Conservation (phyloP, 2,113 vertebrate species). For the Cynocephalus volans region DNA sequence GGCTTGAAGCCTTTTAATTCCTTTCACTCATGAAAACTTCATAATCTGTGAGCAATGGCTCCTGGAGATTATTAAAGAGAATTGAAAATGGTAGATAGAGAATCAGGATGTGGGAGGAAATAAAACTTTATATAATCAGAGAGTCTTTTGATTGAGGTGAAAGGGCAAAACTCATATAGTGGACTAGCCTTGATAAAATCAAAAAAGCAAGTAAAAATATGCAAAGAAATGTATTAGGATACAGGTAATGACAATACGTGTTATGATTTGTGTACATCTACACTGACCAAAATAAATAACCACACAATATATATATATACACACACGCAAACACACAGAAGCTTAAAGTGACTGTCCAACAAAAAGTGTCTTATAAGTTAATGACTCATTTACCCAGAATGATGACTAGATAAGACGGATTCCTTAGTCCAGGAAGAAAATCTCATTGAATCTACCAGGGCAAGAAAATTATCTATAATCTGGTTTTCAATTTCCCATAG, state of each 20-base stretch:
- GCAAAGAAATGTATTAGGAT: background rate
- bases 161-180: slow-evolving; percentile 3
- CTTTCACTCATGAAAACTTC: slow-evolving; percentile 45
- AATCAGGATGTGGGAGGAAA: background rate
- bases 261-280: background rate
- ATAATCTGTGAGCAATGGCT: slow-evolving; percentile 52
- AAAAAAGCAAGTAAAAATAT: background rate
- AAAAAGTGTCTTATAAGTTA: background rate
- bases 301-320: background rate
- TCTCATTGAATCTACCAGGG: background rate
- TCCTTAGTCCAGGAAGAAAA: slow-evolving; percentile 16
- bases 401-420: background rate
- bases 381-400: background rate
- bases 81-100: slow-evolving; percentile 48
- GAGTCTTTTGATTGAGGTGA: background rate
- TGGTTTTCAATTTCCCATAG: background rate
- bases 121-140: slow-evolving; percentile 45
- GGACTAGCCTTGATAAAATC: background rate
- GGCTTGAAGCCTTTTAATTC: slow-evolving; percentile 57
- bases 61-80: slow-evolving; percentile 44
- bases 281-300: background rate
- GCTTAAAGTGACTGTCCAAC: background rate
- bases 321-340: background rate
- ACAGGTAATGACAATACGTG: background rate
- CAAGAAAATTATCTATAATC: background rate